Conservation (phyloP, 2,797 vertebrate genomes). For the Scolopax bukidnonensis region DNA sequence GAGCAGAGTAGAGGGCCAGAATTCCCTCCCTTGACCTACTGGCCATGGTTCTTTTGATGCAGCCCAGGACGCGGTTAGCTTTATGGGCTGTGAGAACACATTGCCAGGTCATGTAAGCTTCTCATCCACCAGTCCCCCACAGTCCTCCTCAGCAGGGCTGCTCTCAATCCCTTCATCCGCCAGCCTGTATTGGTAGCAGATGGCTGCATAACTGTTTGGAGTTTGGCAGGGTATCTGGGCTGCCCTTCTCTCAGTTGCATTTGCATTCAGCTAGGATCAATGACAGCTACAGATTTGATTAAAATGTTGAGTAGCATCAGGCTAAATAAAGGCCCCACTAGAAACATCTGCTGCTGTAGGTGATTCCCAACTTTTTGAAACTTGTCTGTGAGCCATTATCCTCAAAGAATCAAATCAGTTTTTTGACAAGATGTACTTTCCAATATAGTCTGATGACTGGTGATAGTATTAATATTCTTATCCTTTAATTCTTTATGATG, state of each 20-base stretch:
- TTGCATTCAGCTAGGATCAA: background rate
- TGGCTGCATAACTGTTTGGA: background rate
- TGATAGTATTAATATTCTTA: background rate
- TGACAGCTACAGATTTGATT: background rate
- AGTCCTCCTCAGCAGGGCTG: background rate
- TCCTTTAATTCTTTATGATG: constrained; percentile 1
- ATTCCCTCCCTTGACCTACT: background rate
- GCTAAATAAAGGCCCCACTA: background rate
- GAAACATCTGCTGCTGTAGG: background rate
- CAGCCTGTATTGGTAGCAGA: background rate
- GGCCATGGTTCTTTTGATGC: background rate
- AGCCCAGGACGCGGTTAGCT: background rate
- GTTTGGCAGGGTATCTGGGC: background rate
- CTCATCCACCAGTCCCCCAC: background rate
- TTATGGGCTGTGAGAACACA: rapidly evolving
- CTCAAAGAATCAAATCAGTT: background rate
- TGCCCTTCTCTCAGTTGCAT: background rate
- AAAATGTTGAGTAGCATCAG: background rate
- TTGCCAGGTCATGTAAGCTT: background rate
- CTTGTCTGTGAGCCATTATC: background rate
- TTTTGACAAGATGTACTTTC: background rate
- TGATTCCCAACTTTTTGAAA: background rate
- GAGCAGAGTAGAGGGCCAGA: background rate
- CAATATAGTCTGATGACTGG: background rate
- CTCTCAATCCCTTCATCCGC: background rate